These are phyloP conservation scores for Drosophila tripunctata DNA, from an alignment of 2,888 invertebrate species.

Conservation along the genomic window DNA sequence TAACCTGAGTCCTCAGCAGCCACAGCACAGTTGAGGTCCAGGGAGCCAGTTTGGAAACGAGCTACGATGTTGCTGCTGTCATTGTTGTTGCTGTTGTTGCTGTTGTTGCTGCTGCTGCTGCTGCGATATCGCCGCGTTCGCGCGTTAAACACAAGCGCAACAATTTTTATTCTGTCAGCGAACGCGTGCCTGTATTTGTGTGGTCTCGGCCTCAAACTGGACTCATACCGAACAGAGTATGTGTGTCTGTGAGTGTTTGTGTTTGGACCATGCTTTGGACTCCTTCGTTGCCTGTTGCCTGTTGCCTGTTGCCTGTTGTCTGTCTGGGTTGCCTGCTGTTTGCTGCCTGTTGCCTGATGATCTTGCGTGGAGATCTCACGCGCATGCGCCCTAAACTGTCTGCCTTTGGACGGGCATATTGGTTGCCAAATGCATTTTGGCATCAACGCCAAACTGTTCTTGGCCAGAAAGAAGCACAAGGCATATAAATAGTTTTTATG, in stretches of 20 bases:
- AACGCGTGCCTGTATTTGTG: slow-evolving; percentile 85
- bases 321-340: slow-evolving; percentile 33
- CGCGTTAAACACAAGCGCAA: slow-evolving; percentile 84
- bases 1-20: slow-evolving; percentile 57
- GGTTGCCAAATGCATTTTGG: slow-evolving; percentile 37
- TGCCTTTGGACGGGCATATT: slow-evolving; percentile 55
- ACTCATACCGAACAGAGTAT: slow-evolving; percentile 26
- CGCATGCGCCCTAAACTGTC: slow-evolving; percentile 73
- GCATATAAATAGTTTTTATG: slow-evolving; percentile 75
- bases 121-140: slow-evolving; percentile 83
- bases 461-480: neutral
- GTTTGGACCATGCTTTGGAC: slow-evolving; percentile 23
- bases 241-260: slow-evolving; percentile 23
- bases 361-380: slow-evolving; percentile 81
- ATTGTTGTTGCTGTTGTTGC: slow-evolving; percentile 25
- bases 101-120: slow-evolving; percentile 38
- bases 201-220: slow-evolving; percentile 82
- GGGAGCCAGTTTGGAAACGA: slow-evolving; percentile 77
- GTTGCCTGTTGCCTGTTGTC: slow-evolving; percentile 32
- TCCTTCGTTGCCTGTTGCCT: slow-evolving; percentile 37
- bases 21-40: slow-evolving; percentile 38
- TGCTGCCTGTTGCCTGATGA: slow-evolving; percentile 39
- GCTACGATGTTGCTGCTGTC: slow-evolving; percentile 53
- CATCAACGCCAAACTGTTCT: neutral
- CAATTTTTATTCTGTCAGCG: slow-evolving; percentile 85